phyloP scores from a whole-genome alignment of 2,888 invertebrate species.

The Meiosimyza platycephala region DNA sequence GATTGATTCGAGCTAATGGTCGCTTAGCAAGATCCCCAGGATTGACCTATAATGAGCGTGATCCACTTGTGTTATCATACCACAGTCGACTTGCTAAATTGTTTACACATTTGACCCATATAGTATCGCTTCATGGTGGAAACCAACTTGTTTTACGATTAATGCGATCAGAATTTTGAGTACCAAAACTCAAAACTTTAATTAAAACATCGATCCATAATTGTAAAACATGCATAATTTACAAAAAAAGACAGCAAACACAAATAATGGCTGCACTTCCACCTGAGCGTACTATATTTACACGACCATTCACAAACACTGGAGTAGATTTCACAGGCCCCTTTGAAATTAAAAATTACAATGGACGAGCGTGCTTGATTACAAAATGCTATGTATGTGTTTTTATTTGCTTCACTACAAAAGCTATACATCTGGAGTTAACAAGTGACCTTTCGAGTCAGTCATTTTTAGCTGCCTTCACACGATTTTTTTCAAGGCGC shows the following conservation, averaged over 20 bases:
- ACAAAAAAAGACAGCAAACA: neutral
- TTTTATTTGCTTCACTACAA: neutral
- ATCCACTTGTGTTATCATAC: neutral
- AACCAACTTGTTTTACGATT: neutral
- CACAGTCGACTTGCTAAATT: neutral
- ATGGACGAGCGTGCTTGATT: neutral
- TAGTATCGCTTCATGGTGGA: too few species aligned
- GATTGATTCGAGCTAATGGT: slow-evolving; percentile 13
- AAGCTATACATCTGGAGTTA: neutral
- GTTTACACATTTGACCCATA: neutral
- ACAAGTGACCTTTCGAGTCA: too few species aligned
- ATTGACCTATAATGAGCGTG: neutral
- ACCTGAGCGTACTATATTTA: too few species aligned
- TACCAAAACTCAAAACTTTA: neutral
- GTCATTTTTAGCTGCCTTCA: too few species aligned
- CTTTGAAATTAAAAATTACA: neutral
- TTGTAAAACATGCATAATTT: neutral
- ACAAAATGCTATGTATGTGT: neutral
- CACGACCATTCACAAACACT: neutral
- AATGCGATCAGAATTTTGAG: neutral
- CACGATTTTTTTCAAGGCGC: too few species aligned
- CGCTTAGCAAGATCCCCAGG: neutral
- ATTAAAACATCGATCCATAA: neutral
- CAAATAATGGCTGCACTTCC: neutral
- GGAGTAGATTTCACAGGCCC: neutral